phyloP scores from a whole-genome alignment of 2,888 invertebrate genomes.

The Anagyrus pseudococci region DNA sequence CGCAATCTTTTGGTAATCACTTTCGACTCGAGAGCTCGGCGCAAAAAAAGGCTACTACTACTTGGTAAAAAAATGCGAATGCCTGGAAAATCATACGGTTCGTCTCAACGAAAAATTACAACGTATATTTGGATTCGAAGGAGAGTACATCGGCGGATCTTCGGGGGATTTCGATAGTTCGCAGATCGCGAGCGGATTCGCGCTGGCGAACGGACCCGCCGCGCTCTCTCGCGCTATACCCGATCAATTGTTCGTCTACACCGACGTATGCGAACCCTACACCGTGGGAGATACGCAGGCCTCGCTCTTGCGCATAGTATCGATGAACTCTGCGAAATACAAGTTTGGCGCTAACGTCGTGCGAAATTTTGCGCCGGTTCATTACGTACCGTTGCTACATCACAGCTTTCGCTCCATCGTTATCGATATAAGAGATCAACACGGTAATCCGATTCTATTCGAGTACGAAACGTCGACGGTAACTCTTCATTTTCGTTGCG shows the following conservation, averaged over 20 bases:
- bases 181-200: too few species aligned
- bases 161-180: too few species aligned
- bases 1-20: background rate
- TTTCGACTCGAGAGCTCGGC: background rate
- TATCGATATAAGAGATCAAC: slow-evolving; percentile 33
- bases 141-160: background rate
- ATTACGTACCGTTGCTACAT: slow-evolving; percentile 37
- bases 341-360: slow-evolving; percentile 26
- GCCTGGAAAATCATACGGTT: background rate
- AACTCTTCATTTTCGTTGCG: slow-evolving; percentile 27
- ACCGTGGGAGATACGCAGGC: slow-evolving; percentile 44
- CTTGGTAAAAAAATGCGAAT: background rate
- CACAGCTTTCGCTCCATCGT: slow-evolving; percentile 12
- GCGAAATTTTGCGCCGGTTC: background rate
- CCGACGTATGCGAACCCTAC: slow-evolving; percentile 44
- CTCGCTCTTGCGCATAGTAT: slow-evolving; percentile 44
- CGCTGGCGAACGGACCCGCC: too few species aligned
- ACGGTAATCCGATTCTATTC: slow-evolving; percentile 17
- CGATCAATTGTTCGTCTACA: slow-evolving; percentile 42
- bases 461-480: slow-evolving; percentile 25
- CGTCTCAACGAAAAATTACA: background rate
- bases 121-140: slow-evolving; percentile 12
- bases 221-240: slow-evolving; percentile 3
- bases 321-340: slow-evolving; percentile 36
- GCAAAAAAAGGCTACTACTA: background rate